Percentiles rank a stretch among this genome's conserved stretches.
Conservation (phyloP, 2,888 invertebrate species). For the Kuschelorhynchus macadamiae region DNA sequence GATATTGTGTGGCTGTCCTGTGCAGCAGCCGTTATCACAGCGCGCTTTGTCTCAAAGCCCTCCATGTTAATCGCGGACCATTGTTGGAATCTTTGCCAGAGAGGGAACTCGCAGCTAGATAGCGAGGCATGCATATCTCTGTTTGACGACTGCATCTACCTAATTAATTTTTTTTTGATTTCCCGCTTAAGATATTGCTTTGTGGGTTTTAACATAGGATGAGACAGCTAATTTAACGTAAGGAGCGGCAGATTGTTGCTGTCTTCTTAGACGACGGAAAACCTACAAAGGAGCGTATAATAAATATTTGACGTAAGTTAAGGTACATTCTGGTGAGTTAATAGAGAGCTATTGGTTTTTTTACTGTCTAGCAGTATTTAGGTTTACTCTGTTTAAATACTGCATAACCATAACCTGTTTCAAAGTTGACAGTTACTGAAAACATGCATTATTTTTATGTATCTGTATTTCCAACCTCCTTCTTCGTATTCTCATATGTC, state of each 20-base stretch:
- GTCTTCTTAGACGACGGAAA: too few relatives aligned
- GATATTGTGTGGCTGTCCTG: constrained; percentile 67
- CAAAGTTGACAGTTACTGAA: too few relatives aligned
- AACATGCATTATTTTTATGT: too few relatives aligned
- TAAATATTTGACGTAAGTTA: too few relatives aligned
- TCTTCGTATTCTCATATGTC: too few relatives aligned
- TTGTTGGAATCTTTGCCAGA: constrained; percentile 61
- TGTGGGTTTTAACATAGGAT: not conserved
- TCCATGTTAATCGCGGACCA: constrained; percentile 66
- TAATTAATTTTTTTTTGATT: constrained; percentile 34
- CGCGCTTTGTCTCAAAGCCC: constrained; percentile 66
- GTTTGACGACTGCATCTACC: constrained; percentile 47
- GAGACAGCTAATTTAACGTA: constrained; percentile 9
- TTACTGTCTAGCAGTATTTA: too few relatives aligned
- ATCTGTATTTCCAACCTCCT: too few relatives aligned
- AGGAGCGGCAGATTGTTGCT: not conserved
- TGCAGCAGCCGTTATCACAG: constrained; percentile 64
- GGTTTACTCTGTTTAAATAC: too few relatives aligned
- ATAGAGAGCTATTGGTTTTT: too few relatives aligned
- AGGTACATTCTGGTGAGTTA: too few relatives aligned
- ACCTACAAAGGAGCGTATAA: too few relatives aligned
- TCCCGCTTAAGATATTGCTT: not conserved
- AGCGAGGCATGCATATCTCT: constrained; percentile 53
- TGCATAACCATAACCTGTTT: too few relatives aligned
- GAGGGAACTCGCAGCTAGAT: constrained; percentile 57